phyloP scores from a whole-genome alignment of 2,888 invertebrate genomes.

The Agriopis aurantiaria region DNA sequence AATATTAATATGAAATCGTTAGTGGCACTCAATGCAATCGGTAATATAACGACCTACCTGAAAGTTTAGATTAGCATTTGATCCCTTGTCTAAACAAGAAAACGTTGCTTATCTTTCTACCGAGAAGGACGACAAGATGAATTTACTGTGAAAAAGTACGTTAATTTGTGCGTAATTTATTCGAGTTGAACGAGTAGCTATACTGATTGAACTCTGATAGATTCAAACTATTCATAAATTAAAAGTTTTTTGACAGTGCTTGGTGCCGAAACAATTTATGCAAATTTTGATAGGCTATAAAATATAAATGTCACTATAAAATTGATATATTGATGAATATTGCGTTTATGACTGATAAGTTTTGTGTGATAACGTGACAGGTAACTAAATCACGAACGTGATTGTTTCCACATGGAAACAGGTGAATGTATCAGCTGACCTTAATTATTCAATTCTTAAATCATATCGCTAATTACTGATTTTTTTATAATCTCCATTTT shows the following conservation, averaged over 20 bases:
- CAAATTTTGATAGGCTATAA: constrained; percentile 41
- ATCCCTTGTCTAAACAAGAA: constrained; percentile 8
- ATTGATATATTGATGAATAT: constrained; percentile 49
- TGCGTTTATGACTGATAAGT: constrained; percentile 45
- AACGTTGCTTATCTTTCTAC: background rate
- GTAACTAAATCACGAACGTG: constrained; percentile 32
- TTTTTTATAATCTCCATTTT: constrained; percentile 28
- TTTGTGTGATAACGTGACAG: constrained; percentile 40
- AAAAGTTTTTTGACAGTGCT: constrained; percentile 41
- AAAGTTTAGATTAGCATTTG: constrained; percentile 5
- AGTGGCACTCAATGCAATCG: constrained; percentile 38
- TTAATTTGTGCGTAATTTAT: constrained; percentile 6
- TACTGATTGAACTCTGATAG: constrained; percentile 24
- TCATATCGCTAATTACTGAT: constrained; percentile 49
- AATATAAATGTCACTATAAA: constrained; percentile 42
- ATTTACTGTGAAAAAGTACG: constrained; percentile 14
- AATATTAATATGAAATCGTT: constrained; percentile 44
- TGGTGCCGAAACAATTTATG: constrained; percentile 45
- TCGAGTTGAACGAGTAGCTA: constrained; percentile 1
- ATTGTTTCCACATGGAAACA: constrained; percentile 11
- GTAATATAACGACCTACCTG: constrained; percentile 26
- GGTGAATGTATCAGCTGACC: constrained; percentile 42
- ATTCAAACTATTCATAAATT: constrained; percentile 38
- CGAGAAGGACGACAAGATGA: background rate
- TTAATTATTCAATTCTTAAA: constrained; percentile 48